These are phyloP conservation scores for Coryphaenoides rupestris DNA, from an alignment of 2,113 vertebrate genomes.

Conservation along the genomic window DNA sequence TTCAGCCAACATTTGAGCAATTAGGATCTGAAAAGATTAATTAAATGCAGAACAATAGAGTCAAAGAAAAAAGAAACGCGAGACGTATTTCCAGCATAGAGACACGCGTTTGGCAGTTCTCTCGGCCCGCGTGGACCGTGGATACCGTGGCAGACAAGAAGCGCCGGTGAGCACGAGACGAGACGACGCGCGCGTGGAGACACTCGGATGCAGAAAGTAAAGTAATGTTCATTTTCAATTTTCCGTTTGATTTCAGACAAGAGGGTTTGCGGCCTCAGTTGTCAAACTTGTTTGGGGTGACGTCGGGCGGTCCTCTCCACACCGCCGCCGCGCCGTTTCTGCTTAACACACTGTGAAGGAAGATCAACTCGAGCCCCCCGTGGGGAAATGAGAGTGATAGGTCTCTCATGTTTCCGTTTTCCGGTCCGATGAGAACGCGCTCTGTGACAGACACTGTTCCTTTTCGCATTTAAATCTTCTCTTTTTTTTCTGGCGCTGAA, in stretches of 20 bases:
- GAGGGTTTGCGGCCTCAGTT: constrained; percentile 25
- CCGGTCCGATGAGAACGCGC: constrained; percentile 35
- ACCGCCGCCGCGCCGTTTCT: constrained; percentile 4
- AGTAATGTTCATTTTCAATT: constrained; percentile 53
- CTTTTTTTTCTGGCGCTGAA: no score
- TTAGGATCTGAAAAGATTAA: no score
- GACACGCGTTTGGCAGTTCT: no score
- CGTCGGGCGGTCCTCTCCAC: no score
- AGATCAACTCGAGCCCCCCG: constrained; percentile 32
- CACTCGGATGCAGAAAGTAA: constrained; percentile 40
- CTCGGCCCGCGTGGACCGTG: not conserved
- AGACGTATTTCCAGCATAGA: no score
- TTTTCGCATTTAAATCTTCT: constrained; percentile 32
- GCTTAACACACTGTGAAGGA: constrained; percentile 23
- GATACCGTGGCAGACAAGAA: constrained; percentile 34
- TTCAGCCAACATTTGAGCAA: no score
- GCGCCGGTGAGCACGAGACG: constrained; percentile 22
- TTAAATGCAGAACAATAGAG: no score
- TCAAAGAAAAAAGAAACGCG: no score
- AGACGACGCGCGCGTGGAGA: constrained; percentile 12
- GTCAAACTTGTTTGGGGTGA: constrained; percentile 38
- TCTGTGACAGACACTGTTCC: constrained; percentile 30
- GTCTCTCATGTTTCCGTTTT: constrained; percentile 23
- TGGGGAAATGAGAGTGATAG: constrained; percentile 25
- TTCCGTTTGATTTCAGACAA: constrained; percentile 45